A percentile compares a stretch with the other conserved stretches of the same genome.
Conservation (phyloP, 2,888 invertebrate species). For the Cheilosia urbana region DNA sequence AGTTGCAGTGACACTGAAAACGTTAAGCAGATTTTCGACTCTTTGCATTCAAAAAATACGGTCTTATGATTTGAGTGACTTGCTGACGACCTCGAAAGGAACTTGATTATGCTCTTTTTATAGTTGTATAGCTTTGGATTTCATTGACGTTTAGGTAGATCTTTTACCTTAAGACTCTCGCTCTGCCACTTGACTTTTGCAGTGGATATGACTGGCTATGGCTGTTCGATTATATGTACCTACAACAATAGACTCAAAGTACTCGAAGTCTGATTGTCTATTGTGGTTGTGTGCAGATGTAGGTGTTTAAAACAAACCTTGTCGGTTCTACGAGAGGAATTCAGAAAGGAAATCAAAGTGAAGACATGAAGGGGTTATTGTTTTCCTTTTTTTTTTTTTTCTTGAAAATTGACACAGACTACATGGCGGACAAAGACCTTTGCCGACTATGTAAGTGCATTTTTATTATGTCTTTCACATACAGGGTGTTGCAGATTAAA, state of each 20-base stretch:
- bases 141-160: constrained; percentile 44
- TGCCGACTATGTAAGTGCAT: too few species aligned
- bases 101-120: constrained; percentile 24
- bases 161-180: constrained; percentile 50
- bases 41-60: constrained; percentile 5
- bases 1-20: constrained; percentile 11
- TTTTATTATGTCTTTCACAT: too few species aligned
- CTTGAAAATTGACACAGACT: too few species aligned
- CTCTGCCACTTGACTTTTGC: constrained; percentile 54
- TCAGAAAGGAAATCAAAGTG: too few species aligned
- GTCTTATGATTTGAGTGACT: neutral
- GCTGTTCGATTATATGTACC: constrained; percentile 44
- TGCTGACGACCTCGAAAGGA: constrained; percentile 44
- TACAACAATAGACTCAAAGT: constrained; percentile 49
- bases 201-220: constrained; percentile 50
- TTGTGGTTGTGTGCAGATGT: neutral
- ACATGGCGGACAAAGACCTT: too few species aligned
- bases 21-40: constrained; percentile 44
- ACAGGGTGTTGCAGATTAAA: too few species aligned
- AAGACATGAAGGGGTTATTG: too few species aligned
- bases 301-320: neutral
- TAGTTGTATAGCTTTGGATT: constrained; percentile 18
- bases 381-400: too few species aligned
- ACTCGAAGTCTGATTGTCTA: constrained; percentile 61
- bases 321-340: neutral